phyloP scores from a whole-genome alignment of 2,888 invertebrate genomes.

The Hipparchia sbordonii region DNA sequence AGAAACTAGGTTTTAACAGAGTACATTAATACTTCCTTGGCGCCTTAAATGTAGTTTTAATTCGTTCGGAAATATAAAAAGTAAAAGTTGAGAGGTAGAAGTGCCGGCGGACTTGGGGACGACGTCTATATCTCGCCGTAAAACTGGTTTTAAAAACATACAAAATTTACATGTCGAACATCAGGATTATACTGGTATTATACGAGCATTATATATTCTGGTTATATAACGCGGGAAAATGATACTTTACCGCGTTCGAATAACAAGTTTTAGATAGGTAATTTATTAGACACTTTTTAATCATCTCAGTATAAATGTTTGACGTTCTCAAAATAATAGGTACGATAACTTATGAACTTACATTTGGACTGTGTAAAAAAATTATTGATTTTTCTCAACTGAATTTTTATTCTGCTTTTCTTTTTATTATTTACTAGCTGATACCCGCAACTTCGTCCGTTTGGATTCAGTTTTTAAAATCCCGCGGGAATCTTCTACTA shows the following conservation, averaged over 20 bases:
- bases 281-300: not conserved
- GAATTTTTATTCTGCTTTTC: too few species aligned
- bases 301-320: not conserved
- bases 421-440: too few species aligned
- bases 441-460: too few species aligned
- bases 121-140: slow-evolving; percentile 5
- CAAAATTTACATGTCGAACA: slow-evolving; percentile 19
- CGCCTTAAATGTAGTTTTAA: not conserved
- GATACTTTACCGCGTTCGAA: not conserved
- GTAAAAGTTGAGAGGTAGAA: slow-evolving; percentile 17
- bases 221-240: slow-evolving; percentile 15
- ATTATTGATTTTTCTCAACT: too few species aligned
- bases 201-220: not conserved
- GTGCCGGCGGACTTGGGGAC: not conserved
- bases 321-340: not conserved
- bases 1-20: not conserved
- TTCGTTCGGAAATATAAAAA: slow-evolving; percentile 8
- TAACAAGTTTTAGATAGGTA: not conserved
- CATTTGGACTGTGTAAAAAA: not conserved
- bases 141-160: slow-evolving; percentile 17
- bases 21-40: slow-evolving; percentile 17
- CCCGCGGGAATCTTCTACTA: too few species aligned
- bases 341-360: not conserved
- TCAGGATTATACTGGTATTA: slow-evolving; percentile 6
- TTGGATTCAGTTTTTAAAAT: too few species aligned